Base-by-base conservation (phyloP, 2,797 vertebrate species). In the Pipistrellus nathusii region DNA sequence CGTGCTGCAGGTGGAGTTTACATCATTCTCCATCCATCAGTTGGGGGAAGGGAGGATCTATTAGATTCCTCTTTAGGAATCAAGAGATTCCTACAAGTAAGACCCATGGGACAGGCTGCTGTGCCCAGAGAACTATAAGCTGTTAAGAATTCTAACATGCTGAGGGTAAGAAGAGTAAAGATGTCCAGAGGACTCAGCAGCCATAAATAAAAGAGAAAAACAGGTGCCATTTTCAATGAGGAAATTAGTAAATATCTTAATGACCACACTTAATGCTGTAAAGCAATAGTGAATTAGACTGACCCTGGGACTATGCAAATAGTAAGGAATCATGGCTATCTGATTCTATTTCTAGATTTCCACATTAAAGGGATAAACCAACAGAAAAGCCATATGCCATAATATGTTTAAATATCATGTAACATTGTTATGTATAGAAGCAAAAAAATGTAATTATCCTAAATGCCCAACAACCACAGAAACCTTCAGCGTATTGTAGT, bases 51-150 rank as follows among this genome's bases (percentile, higher is more conserved):
- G 10, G 44, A 44, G 44, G 44, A 44, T 44, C 44, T 44, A 44
- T 44, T 10, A 44, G 44, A 44, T 11, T 44, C 10, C 10, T 44
- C 44, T 44, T 44, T 44, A 44, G 44, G 44, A 44, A 44, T 51
- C 71, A 68, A 87, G 59, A 91, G 14, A 91, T 48, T 57, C 62
- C 35, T 62, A 6, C 75, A 92, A 84, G 85, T 32, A 92, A 81
- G 73, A 77, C 38, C 53, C 30, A 35, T 64, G n/a, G 23, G 25
- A 64, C 2, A 78, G 27, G n/a, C 17, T 75, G 21, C 59, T 27
- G 7, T 73, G 44, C 32, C 88, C 18, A 88, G 77, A 18, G 64
- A 82, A 77, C 11, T 1, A 1, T 12, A 72, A 64, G n/a, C 48
- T 84, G 44, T 41, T 85, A 69, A 85, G 44, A 77, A 77, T 90